phyloP scores from a whole-genome alignment of 2,888 invertebrate species.

The Parnassius orleans region DNA sequence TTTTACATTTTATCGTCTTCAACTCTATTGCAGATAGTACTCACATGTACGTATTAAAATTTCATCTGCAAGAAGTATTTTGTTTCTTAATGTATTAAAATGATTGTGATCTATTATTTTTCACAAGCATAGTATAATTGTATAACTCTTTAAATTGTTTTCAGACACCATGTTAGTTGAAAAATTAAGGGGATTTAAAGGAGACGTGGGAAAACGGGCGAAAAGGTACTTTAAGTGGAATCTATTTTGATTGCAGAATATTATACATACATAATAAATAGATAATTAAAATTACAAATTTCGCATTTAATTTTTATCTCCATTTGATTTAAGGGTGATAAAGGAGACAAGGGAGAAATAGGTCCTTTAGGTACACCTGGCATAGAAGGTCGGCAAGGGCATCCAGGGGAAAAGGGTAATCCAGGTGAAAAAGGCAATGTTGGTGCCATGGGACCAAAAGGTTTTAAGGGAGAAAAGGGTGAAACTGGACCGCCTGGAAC shows the following conservation, averaged over 20 bases:
- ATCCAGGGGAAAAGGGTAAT: constrained; percentile 74
- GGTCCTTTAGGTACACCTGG: constrained; percentile 67
- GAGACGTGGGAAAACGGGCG: constrained; percentile 53
- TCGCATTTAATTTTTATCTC: background rate
- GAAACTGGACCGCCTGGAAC: constrained; percentile 79
- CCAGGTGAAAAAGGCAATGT: constrained; percentile 80
- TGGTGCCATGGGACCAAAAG: constrained; percentile 46
- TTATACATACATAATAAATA: no score
- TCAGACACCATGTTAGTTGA: constrained; percentile 52
- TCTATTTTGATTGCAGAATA: background rate
- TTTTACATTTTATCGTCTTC: no score
- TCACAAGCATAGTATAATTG: no score
- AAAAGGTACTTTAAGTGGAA: constrained; percentile 42
- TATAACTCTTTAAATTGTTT: constrained; percentile 4
- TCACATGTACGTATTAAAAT: no score
- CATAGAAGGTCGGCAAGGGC: constrained; percentile 41
- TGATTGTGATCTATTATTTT: no score
- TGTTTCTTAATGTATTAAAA: no score
- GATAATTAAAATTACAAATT: background rate
- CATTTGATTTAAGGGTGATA: constrained; percentile 76
- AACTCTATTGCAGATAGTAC: no score
- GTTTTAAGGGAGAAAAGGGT: constrained; percentile 86
- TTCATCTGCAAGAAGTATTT: no score
- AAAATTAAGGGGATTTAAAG: constrained; percentile 54
- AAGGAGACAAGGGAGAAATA: constrained; percentile 84